These are phyloP conservation scores for Catharus bicknelli DNA, from an alignment of 2,113 vertebrate species.

Conservation along the genomic window DNA sequence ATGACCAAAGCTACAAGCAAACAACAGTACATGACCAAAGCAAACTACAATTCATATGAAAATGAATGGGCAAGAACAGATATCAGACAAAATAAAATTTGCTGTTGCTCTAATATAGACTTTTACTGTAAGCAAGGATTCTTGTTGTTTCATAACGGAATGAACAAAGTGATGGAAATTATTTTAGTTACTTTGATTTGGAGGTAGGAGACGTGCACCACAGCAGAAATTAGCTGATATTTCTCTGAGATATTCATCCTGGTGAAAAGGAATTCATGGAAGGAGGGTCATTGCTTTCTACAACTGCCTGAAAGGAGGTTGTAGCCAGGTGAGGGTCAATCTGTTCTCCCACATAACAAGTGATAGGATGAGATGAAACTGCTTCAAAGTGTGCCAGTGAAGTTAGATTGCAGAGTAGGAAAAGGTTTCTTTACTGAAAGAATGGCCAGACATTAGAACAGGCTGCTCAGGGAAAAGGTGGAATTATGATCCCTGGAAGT, in stretches of 20 bases:
- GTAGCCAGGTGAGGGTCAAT: not conserved
- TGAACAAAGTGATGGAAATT: not conserved
- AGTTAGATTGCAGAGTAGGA: not conserved
- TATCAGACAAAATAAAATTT: not conserved
- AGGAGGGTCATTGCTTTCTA: not conserved
- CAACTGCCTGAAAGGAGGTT: not conserved
- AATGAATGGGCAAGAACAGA: not conserved
- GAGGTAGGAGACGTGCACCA: not conserved
- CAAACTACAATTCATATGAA: not conserved
- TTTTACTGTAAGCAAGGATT: not conserved
- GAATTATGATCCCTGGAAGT: not conserved
- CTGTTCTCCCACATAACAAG: not conserved
- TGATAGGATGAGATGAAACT: rapidly evolving
- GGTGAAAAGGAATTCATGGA: not conserved
- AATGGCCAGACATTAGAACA: not conserved
- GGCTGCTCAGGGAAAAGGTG: not conserved
- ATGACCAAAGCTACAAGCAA: not conserved
- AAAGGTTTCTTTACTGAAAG: not conserved
- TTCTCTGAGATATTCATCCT: not conserved
- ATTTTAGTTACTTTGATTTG: not conserved
- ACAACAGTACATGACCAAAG: not conserved
- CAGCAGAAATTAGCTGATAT: not conserved
- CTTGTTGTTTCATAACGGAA: not conserved
- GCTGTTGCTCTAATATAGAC: not conserved
- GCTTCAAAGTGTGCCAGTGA: not conserved